Percentiles rank a stretch among this genome's conserved stretches.
Conservation (phyloP, 2,113 vertebrate species). For the Cryptotis parvus region DNA sequence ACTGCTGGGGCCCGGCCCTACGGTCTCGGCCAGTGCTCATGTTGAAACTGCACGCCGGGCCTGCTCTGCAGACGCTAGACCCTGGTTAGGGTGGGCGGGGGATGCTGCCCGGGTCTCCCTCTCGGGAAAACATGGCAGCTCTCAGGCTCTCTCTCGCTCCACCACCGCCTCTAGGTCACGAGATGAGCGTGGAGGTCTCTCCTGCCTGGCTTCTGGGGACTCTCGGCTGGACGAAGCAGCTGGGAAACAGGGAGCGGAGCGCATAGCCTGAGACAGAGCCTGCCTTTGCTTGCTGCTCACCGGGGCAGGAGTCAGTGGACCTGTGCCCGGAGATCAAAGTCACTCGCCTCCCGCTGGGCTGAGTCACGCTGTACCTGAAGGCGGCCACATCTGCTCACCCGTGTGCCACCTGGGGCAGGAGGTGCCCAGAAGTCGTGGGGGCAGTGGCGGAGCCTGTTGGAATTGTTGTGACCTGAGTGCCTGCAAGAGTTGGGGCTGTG, state of each 20-base stretch:
- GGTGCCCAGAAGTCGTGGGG: too few species aligned
- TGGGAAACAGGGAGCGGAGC: not conserved
- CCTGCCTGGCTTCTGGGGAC: not conserved
- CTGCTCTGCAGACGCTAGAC: not conserved
- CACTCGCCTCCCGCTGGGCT: not conserved
- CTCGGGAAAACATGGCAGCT: too few species aligned
- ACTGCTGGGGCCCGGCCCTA: constrained; percentile 57
- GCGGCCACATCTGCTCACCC: not conserved
- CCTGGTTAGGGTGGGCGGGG: not conserved
- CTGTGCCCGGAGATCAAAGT: not conserved
- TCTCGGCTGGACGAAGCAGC: not conserved
- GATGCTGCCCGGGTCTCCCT: too few species aligned
- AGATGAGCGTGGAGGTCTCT: not conserved
- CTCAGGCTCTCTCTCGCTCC: rapidly evolving
- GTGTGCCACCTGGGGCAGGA: too few species aligned
- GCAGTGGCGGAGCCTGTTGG: too few species aligned
- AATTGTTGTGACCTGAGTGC: too few species aligned
- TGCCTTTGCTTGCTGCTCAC: not conserved
- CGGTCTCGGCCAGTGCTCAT: constrained; percentile 67
- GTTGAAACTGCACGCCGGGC: constrained; percentile 69
- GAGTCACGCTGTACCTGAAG: constrained; percentile 37
- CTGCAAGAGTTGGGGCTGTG: not conserved
- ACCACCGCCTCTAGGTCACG: not conserved
- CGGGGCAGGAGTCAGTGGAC: not conserved
- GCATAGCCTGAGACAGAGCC: not conserved